phyloP scores from a whole-genome alignment of 2,888 invertebrate genomes.

The Dioctria linearis region DNA sequence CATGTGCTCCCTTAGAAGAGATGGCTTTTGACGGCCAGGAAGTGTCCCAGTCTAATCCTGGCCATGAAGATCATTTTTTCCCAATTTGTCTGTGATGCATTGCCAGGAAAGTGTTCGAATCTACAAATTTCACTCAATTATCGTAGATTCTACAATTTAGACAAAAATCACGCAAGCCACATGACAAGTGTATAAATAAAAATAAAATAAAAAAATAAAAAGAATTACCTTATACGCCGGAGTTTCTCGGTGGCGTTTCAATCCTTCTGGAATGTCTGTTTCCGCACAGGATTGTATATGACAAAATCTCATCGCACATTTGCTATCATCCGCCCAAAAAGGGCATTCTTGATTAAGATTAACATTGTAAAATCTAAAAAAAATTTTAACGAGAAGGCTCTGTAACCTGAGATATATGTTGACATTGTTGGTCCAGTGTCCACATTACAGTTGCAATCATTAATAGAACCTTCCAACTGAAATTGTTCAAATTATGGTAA shows the following conservation, averaged over 20 bases:
- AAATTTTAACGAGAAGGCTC: constrained; percentile 91
- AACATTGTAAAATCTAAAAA: constrained; percentile 92
- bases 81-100: too few relatives aligned
- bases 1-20: too few relatives aligned
- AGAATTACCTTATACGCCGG: constrained; percentile 66
- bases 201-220: too few relatives aligned
- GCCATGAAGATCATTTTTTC: too few relatives aligned
- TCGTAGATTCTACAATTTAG: too few relatives aligned
- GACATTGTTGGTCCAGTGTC: constrained; percentile 95
- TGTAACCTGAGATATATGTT: constrained; percentile 92
- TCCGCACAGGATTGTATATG: constrained; percentile 91
- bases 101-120: too few relatives aligned
- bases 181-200: too few relatives aligned
- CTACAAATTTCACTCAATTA: too few relatives aligned
- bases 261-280: constrained; percentile 84
- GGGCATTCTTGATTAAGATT: constrained; percentile 87
- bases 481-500: constrained; percentile 56
- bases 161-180: too few relatives aligned
- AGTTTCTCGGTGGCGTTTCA: constrained; percentile 76
- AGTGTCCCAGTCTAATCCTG: too few relatives aligned
- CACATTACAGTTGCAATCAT: constrained; percentile 94
- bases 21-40: too few relatives aligned
- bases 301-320: constrained; percentile 92
- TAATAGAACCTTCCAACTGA: constrained; percentile 90
- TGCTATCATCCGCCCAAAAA: constrained; percentile 95